A percentile compares a stretch with the other conserved stretches of the same genome.
phyloP scores from a whole-genome alignment of 2,113 vertebrate species.

The Gnathonemus longibarbis region DNA sequence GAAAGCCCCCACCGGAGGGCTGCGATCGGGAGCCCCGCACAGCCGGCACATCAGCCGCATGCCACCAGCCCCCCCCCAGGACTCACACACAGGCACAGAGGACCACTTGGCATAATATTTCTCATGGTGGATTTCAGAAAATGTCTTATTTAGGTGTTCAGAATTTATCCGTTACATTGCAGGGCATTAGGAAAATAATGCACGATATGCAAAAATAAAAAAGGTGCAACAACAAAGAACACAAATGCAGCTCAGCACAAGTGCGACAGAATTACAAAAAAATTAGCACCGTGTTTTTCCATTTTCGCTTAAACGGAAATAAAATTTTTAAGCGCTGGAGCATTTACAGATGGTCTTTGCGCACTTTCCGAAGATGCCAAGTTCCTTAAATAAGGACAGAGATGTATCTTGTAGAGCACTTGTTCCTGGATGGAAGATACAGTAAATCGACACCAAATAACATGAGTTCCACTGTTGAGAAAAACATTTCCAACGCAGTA shows the following conservation, averaged over 20 bases:
- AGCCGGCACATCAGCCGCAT: background rate
- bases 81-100: background rate
- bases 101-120: constrained; percentile 2
- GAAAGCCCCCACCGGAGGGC: background rate
- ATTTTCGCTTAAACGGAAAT: background rate
- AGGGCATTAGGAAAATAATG: background rate
- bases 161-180: background rate
- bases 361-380: background rate
- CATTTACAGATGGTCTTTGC: background rate
- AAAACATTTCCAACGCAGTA: background rate
- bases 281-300: background rate
- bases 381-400: constrained; percentile 8
- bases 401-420: background rate
- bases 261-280: background rate
- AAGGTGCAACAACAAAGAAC: background rate
- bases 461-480: background rate
- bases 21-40: background rate
- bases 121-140: background rate
- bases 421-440: background rate
- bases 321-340: background rate
- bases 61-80: background rate
- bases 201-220: background rate
- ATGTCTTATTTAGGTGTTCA: background rate
- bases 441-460: background rate
- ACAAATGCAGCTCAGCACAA: background rate